Percentiles rank a stretch among this genome's conserved stretches.
These are phyloP conservation scores for Hirtodrosophila cameraria DNA, from an alignment of 2,888 invertebrate genomes.

Conservation along the genomic window DNA sequence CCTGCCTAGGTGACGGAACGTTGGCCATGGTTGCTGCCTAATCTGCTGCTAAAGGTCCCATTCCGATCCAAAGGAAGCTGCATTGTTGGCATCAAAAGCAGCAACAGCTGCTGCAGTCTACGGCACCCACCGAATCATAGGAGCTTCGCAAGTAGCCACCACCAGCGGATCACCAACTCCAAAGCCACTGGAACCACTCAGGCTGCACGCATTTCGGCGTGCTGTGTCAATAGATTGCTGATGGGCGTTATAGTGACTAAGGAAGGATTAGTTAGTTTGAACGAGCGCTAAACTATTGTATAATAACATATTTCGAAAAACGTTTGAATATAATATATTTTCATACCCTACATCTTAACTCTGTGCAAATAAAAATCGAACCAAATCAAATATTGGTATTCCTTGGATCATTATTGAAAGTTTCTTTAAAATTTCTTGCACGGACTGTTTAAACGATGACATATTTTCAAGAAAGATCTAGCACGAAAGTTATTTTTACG, in stretches of 20 bases:
- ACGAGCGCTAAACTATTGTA: no score
- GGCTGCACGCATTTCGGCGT: conserved; percentile 58
- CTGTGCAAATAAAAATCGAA: no score
- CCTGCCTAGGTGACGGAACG: conserved; percentile 33
- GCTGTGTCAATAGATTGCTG: conserved; percentile 82
- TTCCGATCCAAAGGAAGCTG: conserved; percentile 71
- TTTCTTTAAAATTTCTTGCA: no score
- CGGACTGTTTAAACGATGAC: no score
- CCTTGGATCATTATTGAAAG: no score
- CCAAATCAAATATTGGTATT: no score
- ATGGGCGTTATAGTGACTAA: conserved; percentile 81
- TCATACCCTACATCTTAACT: no score
- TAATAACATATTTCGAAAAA: no score
- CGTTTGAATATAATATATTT: no score
- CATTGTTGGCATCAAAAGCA: conserved; percentile 69
- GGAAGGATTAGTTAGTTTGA: background rate
- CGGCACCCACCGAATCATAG: conserved; percentile 69
- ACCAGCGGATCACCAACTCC: conserved; percentile 27
- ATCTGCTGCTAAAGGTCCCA: conserved; percentile 35
- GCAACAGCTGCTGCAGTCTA: conserved; percentile 44
- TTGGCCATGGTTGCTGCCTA: no score
- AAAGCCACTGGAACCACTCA: conserved; percentile 23
- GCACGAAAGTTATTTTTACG: no score
- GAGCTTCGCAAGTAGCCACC: conserved; percentile 52
- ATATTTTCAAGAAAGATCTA: no score